phyloP scores from a whole-genome alignment of 2,888 invertebrate genomes.

The Pilophorus perplexus region DNA sequence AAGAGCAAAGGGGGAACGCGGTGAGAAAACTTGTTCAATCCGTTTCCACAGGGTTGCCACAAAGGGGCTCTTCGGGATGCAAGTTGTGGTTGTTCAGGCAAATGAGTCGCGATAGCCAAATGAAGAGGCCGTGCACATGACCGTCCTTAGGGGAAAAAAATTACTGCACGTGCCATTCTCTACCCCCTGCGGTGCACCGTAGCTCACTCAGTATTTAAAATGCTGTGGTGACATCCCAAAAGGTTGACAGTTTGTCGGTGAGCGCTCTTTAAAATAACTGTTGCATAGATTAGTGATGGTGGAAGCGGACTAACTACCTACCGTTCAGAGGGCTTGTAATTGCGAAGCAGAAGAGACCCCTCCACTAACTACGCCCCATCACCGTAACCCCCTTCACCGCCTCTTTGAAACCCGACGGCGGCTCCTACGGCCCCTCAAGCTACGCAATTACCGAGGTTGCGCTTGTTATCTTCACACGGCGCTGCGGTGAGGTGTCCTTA shows the following conservation, averaged over 20 bases:
- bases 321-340: conserved; percentile 2
- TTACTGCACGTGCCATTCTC: not conserved
- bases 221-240: not conserved
- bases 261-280: conserved; percentile 26
- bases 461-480: conserved; percentile 30
- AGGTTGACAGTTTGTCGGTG: not conserved
- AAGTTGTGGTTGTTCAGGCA: not conserved
- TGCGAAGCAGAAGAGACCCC: not conserved
- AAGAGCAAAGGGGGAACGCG: too few species aligned
- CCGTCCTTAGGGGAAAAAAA: too few species aligned
- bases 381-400: not conserved
- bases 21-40: too few species aligned
- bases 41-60: too few species aligned
- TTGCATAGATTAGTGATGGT: conserved; percentile 25
- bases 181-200: not conserved
- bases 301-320: not conserved
- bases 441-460: conserved; percentile 24
- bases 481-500: too few species aligned
- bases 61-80: too few species aligned
- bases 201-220: not conserved
- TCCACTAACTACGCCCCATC: too few species aligned
- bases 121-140: not conserved
- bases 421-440: conserved; percentile 9
- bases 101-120: not conserved
- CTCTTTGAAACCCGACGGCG: conserved; percentile 15